A percentile compares a stretch with the other conserved stretches of the same genome.
Conservation (phyloP, 2,888 invertebrate genomes). For the Tinea semifulvella region DNA sequence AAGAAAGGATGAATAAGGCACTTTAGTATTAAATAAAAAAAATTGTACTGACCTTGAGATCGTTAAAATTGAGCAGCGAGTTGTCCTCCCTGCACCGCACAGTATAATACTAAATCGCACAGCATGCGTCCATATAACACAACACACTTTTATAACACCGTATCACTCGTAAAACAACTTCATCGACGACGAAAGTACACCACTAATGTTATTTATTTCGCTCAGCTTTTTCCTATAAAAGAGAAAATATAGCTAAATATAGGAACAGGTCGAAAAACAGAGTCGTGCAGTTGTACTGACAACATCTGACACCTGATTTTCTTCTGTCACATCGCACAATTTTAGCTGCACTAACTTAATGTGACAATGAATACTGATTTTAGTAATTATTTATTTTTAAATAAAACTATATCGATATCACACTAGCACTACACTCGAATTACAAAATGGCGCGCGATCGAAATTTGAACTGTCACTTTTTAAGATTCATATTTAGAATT, state of each 20-base stretch:
- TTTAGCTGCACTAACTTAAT: no score
- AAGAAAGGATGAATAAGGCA: no score
- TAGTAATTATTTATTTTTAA: no score
- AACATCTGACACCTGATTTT: no score
- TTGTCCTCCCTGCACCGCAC: slow-evolving; percentile 8
- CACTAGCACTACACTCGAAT: slow-evolving; percentile 8
- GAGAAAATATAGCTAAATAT: slow-evolving; percentile 50
- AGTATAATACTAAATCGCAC: slow-evolving; percentile 24
- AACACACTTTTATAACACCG: slow-evolving; percentile 56
- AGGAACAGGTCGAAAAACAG: no score
- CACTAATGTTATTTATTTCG: slow-evolving; percentile 65
- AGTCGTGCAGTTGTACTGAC: no score
- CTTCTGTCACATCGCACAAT: no score
- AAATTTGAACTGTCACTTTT: slow-evolving; percentile 31
- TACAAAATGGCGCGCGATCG: neutral
- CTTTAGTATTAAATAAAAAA: no score
- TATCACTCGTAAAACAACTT: slow-evolving; percentile 66
- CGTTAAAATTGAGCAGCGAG: slow-evolving; percentile 11
- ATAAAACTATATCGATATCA: slow-evolving; percentile 1
- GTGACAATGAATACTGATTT: no score
- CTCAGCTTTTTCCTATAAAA: slow-evolving; percentile 65
- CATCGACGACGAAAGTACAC: slow-evolving; percentile 61
- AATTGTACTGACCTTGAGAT: slow-evolving; percentile 19
- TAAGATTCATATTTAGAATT: slow-evolving; percentile 46
- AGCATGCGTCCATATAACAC: slow-evolving; percentile 57